Percentiles rank a stretch among this genome's conserved stretches.
Evolutionary conservation across 2,888 invertebrate species (phyloP).

Genomic region (Agrypnus murinus): DNA sequence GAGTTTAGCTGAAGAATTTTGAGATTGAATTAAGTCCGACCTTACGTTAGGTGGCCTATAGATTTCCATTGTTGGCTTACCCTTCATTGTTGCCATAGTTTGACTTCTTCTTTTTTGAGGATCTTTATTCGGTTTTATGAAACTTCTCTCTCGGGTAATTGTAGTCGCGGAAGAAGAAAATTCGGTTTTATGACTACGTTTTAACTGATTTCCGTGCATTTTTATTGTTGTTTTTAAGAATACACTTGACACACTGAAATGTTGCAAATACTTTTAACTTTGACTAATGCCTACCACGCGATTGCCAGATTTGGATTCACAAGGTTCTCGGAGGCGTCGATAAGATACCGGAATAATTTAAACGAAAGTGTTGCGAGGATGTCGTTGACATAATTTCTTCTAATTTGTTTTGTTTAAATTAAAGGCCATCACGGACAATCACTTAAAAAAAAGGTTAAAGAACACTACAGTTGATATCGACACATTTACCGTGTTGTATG

Average conservation of each 20-base stretch:
- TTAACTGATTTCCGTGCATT: constrained; percentile 57
- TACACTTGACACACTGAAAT: constrained; percentile 44
- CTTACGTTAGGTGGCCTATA: constrained; percentile 86
- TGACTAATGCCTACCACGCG: constrained; percentile 65
- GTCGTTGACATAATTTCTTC: constrained; percentile 31
- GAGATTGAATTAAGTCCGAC: constrained; percentile 64
- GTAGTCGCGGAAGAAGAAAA: constrained; percentile 72
- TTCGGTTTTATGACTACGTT: constrained; percentile 70
- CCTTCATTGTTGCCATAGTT: constrained; percentile 79
- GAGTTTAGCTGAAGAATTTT: constrained; percentile 76
- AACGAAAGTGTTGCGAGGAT: neutral
- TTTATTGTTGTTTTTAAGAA: constrained; percentile 34
- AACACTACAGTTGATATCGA: constrained; percentile 32
- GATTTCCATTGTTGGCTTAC: constrained; percentile 90
- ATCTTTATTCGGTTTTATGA: constrained; percentile 76
- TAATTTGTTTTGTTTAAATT: constrained; percentile 21
- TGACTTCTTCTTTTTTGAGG: constrained; percentile 81
- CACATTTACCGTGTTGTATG: constrained; percentile 42
- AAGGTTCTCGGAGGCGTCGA: constrained; percentile 60
- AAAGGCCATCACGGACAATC: neutral
- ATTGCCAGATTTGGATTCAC: constrained; percentile 65
- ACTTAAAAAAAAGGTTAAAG: constrained; percentile 32
- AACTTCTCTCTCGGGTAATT: constrained; percentile 81
- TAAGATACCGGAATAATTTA: constrained; percentile 23
- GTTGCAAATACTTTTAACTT: constrained; percentile 56